These are phyloP conservation scores for Micronycteris hirsuta DNA, from an alignment of 2,113 vertebrate species.

Conservation along the genomic window DNA sequence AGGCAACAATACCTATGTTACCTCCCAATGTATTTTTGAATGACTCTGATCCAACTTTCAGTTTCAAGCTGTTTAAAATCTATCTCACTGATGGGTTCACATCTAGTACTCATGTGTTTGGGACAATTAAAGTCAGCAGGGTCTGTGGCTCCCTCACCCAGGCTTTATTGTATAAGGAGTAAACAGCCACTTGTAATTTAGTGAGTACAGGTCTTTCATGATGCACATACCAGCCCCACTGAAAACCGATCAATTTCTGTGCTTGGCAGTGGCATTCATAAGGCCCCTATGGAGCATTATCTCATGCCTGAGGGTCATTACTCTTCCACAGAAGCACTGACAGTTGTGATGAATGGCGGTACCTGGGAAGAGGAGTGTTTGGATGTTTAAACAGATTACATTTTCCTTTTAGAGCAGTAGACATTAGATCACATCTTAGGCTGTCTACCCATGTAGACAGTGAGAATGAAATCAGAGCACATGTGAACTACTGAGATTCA, in stretches of 20 bases:
- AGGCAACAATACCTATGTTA: slow-evolving; percentile 44
- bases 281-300: slow-evolving; percentile 75
- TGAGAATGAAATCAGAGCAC: slow-evolving; percentile 69
- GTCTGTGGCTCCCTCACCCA: slow-evolving; percentile 58
- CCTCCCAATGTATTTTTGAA: slow-evolving; percentile 70
- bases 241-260: slow-evolving; percentile 67
- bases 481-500: slow-evolving; percentile 68
- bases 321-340: slow-evolving; percentile 78
- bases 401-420: slow-evolving; percentile 76
- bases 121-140: slow-evolving; percentile 76
- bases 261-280: slow-evolving; percentile 75
- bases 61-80: slow-evolving; percentile 78
- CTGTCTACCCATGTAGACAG: slow-evolving; percentile 67
- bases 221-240: slow-evolving; percentile 50
- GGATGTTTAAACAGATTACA: slow-evolving; percentile 82
- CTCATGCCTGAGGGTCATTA: slow-evolving; percentile 77
- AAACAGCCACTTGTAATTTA: slow-evolving; percentile 74
- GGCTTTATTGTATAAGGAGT: slow-evolving; percentile 63
- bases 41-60: slow-evolving; percentile 70
- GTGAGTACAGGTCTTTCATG: slow-evolving; percentile 64
- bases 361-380: slow-evolving; percentile 80
- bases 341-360: slow-evolving; percentile 81
- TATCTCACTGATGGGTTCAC: slow-evolving; percentile 77
- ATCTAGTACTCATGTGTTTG: slow-evolving; percentile 71
- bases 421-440: slow-evolving; percentile 78